Base-by-base conservation (phyloP, 1,140 invertebrate species). In the Lordiphosa clarofinis region DNA sequence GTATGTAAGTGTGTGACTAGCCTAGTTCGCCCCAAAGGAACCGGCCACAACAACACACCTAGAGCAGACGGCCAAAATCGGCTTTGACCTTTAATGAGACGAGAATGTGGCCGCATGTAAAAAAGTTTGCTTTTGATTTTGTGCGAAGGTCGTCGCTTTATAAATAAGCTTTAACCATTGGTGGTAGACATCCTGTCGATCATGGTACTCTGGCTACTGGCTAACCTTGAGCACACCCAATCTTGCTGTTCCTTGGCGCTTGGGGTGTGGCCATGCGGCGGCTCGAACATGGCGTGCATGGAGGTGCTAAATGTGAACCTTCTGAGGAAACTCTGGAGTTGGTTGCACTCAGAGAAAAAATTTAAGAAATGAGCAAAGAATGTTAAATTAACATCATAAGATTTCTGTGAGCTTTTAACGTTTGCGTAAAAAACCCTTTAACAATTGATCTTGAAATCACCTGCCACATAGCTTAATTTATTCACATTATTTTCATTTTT, bases 11-110 rank as follows among this genome's bases (percentile, higher is more conserved):
- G 6, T 19, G 12, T 13, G 12, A 12, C 8, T 3, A 8, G 36
- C 35, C 55, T 47, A 37, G 58, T 67, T 67, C 63, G 35, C 35
- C 15, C 48, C 53, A 67, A 48, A 40, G 66, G 44, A 12, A 37
- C 37, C 44, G 54, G 49, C 11, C 13, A 55, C 4, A 67, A 67
- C 63, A 67, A 67, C 63, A 67, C 64, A 68, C 64, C 64, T 67
- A 40, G 36, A 36, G 65, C 57, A 72, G 59, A 82, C 43, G 57
- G 54, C 42, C 50, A 53, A 84, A 86, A 78, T 84, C 79, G 56
- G 58, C 78, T 84, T 71, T 84, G 78, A 84, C 78, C 78, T 84
- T 78, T 84, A 76, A 60, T 84, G 73, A 84, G 78, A 33, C 63
- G 62, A 37, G 60, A 64, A 64, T 54, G 59, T 42, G 60, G 56